Percentiles rank a stretch among this genome's conserved stretches.
These are phyloP conservation scores for Ennomos erosarius DNA, from an alignment of 2,888 invertebrate genomes.

Conservation along the genomic window DNA sequence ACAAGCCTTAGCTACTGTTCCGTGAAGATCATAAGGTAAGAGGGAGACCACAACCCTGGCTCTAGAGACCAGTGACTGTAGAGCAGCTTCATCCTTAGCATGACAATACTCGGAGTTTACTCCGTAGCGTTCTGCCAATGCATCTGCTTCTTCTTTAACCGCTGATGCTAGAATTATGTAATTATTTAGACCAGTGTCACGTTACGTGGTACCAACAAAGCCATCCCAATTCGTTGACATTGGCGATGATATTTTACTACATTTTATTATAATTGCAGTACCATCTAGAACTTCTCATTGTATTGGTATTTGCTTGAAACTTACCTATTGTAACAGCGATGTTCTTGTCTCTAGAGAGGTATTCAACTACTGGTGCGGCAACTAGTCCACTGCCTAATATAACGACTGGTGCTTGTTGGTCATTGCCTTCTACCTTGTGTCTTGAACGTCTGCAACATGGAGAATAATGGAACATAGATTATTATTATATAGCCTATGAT, in stretches of 20 bases:
- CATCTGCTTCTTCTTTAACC: constrained; percentile 95
- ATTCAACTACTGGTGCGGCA: constrained; percentile 97
- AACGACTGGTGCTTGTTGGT: constrained; percentile 90
- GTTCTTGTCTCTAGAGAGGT: constrained; percentile 92
- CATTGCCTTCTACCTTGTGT: constrained; percentile 89
- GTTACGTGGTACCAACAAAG: no score
- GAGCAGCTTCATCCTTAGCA: constrained; percentile 89
- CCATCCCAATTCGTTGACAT: no score
- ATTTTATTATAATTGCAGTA: no score
- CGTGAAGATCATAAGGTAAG: constrained; percentile 96
- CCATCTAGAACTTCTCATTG: no score
- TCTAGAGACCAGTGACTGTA: constrained; percentile 88
- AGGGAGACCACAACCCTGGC: constrained; percentile 94
- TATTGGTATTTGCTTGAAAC: constrained; percentile 22
- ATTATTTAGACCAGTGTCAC: no score
- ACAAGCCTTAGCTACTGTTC: constrained; percentile 93
- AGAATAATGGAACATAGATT: background rate
- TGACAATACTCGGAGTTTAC: constrained; percentile 93
- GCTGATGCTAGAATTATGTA: constrained; percentile 86
- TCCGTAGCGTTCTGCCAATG: constrained; percentile 90
- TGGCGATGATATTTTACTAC: no score
- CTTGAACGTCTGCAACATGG: constrained; percentile 86
- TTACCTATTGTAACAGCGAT: constrained; percentile 93
- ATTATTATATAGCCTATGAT: no score
- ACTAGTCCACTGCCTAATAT: constrained; percentile 98